Evolutionary conservation across 2,888 invertebrate species (phyloP).

Genomic region (Eupithecia tripunctaria): DNA sequence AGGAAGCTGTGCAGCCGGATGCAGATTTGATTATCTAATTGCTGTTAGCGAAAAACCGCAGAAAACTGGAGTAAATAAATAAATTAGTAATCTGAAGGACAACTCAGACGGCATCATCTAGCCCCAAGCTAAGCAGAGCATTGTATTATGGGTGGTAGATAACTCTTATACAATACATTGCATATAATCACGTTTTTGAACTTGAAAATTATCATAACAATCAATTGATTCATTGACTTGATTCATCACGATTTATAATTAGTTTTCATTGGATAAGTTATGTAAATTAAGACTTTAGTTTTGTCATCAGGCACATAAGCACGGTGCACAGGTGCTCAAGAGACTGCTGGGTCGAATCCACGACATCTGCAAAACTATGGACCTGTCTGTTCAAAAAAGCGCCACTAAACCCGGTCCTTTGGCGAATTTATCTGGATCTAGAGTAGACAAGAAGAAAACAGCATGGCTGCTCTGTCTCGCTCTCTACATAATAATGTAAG

Average conservation of each 20-base stretch:
- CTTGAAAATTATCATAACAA: background rate
- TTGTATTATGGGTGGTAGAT: no score
- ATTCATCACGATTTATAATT: background rate
- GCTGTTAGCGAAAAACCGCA: slow-evolving; percentile 15
- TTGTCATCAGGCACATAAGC: no score
- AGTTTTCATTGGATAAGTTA: no score
- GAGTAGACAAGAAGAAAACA: background rate
- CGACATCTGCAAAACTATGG: no score
- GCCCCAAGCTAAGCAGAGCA: no score
- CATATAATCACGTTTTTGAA: background rate
- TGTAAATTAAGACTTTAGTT: no score
- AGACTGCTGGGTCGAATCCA: no score
- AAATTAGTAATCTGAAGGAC: no score
- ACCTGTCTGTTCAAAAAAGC: no score
- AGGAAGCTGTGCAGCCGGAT: slow-evolving; percentile 23
- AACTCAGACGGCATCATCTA: no score
- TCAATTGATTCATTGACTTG: background rate
- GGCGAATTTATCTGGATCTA: background rate
- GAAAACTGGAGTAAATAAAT: background rate
- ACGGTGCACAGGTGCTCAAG: no score
- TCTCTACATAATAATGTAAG: background rate
- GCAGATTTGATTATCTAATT: slow-evolving; percentile 16
- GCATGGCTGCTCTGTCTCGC: background rate
- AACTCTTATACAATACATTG: no score
- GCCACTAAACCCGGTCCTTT: background rate